A percentile compares a stretch with the other conserved stretches of the same genome.
Evolutionary conservation across 2,888 invertebrate species (phyloP).

Genomic region (Drosophila borborema): DNA sequence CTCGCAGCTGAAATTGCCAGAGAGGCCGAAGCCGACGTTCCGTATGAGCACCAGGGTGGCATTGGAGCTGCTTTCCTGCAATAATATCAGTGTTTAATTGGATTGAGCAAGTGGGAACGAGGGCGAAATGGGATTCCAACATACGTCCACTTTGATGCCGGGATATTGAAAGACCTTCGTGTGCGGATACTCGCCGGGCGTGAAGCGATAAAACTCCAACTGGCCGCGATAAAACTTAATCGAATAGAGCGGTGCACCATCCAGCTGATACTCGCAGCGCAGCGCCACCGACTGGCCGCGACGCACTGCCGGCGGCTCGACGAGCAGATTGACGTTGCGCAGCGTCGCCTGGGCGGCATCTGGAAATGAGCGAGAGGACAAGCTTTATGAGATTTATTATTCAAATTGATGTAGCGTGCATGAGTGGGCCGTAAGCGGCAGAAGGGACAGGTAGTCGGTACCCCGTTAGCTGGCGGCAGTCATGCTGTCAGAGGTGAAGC

Average conservation of each 20-base stretch:
- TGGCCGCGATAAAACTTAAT: slow-evolving; percentile 90
- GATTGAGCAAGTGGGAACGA: background rate
- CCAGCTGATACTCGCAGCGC: slow-evolving; percentile 88
- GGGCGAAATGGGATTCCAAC: slow-evolving; percentile 72
- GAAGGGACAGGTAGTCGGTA: slow-evolving; percentile 5
- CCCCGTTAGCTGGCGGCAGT: slow-evolving; percentile 17
- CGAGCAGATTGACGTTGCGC: slow-evolving; percentile 86
- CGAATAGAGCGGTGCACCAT: slow-evolving; percentile 89
- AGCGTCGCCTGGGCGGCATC: slow-evolving; percentile 86
- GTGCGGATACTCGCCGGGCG: slow-evolving; percentile 88
- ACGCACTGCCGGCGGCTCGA: slow-evolving; percentile 88
- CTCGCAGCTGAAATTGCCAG: slow-evolving; percentile 90
- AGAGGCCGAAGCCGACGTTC: slow-evolving; percentile 88
- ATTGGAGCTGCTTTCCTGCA: slow-evolving; percentile 89
- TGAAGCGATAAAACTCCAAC: slow-evolving; percentile 89
- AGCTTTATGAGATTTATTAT: slow-evolving; percentile 64
- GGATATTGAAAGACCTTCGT: slow-evolving; percentile 89
- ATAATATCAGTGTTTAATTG: slow-evolving; percentile 18
- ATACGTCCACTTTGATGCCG: slow-evolving; percentile 89
- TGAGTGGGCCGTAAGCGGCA: slow-evolving; percentile 41
- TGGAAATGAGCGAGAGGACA: slow-evolving; percentile 65
- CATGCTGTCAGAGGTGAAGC: slow-evolving; percentile 35
- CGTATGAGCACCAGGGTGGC: slow-evolving; percentile 89
- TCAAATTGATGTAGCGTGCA: slow-evolving; percentile 57
- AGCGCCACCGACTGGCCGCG: slow-evolving; percentile 87